phyloP scores from a whole-genome alignment of 2,113 vertebrate species.

The Narcine bancroftii region DNA sequence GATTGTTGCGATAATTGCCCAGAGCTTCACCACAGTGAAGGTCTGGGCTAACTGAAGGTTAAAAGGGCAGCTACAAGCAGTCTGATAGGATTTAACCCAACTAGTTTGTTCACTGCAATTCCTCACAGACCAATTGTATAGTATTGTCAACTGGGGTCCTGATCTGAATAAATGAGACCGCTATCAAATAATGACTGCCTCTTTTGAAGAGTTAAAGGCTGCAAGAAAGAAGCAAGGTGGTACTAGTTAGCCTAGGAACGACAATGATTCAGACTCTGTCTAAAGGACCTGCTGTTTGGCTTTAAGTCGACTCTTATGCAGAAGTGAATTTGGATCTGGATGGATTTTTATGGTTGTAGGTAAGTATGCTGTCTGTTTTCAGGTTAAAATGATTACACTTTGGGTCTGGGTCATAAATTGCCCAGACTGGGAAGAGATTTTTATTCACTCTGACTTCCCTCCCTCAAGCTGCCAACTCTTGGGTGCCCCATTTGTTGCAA shows the following conservation, averaged over 20 bases:
- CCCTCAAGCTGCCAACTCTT: neutral
- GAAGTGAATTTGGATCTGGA: neutral
- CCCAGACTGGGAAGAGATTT: neutral
- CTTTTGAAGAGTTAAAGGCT: neutral
- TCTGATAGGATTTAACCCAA: slow-evolving; percentile 11
- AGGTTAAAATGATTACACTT: neutral
- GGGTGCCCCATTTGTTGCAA: neutral
- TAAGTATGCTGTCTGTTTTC: neutral
- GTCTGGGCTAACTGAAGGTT: neutral
- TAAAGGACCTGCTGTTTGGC: neutral
- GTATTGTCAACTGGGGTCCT: neutral
- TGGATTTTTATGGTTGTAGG: neutral
- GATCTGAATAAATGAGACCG: slow-evolving; percentile 13
- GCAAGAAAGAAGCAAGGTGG: neutral
- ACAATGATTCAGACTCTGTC: neutral
- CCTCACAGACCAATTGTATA: neutral
- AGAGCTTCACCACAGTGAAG: neutral
- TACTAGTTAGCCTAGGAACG: neutral
- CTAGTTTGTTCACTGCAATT: neutral
- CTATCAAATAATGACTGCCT: slow-evolving; percentile 4
- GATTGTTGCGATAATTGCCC: neutral
- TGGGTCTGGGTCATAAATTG: neutral
- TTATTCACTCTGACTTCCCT: neutral
- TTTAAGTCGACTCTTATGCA: neutral
- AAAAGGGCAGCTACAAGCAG: neutral